phyloP scores from a whole-genome alignment of 1,140 invertebrate species.

The Eufriesea mexicana region DNA sequence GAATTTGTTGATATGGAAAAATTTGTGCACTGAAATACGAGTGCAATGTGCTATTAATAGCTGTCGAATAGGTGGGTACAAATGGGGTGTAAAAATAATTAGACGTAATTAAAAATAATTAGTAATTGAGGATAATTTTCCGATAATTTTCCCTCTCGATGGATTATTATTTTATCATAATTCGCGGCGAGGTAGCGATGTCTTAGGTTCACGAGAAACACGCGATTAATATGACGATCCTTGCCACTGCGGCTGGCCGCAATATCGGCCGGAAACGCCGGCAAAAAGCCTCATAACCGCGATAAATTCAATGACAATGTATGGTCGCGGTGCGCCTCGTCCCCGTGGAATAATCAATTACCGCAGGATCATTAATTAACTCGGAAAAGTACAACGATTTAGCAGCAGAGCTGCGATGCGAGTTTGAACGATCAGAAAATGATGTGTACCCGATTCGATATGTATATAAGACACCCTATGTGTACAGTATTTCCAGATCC shows the following conservation, averaged over 20 bases:
- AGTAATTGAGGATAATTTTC: no score
- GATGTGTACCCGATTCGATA: background rate
- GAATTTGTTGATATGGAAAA: no score
- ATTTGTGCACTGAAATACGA: no score
- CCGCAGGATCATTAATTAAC: constrained; percentile 60
- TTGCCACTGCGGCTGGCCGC: background rate
- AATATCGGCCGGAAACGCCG: constrained; percentile 42
- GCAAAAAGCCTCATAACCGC: constrained; percentile 56
- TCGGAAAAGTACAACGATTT: constrained; percentile 58
- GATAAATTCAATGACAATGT: constrained; percentile 59
- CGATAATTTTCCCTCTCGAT: background rate
- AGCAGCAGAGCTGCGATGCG: constrained; percentile 6
- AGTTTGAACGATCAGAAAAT: background rate
- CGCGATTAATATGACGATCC: background rate
- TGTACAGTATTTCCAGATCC: background rate
- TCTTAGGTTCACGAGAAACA: background rate
- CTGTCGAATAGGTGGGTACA: no score
- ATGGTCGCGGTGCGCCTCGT: constrained; percentile 38
- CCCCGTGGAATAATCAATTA: constrained; percentile 60
- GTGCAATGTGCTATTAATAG: no score
- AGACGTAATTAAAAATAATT: no score
- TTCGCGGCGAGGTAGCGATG: background rate
- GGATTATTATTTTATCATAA: background rate
- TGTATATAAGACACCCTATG: background rate
- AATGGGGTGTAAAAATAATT: no score